Evolutionary conservation across 2,888 invertebrate species (phyloP).

Genomic region (Meghimatium bilineatum): DNA sequence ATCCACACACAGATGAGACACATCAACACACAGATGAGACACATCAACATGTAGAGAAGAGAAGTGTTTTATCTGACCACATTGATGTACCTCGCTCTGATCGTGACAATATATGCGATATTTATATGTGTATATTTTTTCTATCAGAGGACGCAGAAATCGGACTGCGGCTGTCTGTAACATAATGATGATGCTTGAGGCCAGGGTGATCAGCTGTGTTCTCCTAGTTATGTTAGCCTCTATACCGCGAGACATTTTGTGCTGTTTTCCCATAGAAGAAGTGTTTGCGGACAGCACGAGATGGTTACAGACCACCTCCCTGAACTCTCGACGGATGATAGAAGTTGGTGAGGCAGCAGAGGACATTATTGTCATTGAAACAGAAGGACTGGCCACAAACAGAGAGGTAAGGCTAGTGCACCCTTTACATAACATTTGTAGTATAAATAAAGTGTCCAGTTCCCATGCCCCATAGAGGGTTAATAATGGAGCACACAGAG

Average conservation of each 20-base stretch:
- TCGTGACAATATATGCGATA: too few species aligned
- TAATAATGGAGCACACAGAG: too few species aligned
- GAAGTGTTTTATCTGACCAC: too few species aligned
- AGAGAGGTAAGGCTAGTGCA: not conserved
- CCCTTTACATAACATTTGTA: too few species aligned
- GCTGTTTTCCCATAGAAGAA: slow-evolving; percentile 30
- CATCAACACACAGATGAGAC: too few species aligned
- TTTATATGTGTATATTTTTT: not conserved
- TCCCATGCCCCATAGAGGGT: too few species aligned
- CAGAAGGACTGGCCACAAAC: not conserved
- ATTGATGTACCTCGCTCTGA: too few species aligned
- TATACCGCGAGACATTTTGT: not conserved
- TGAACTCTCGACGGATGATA: not conserved
- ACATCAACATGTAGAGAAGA: too few species aligned
- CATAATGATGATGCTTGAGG: not conserved
- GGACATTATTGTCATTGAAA: not conserved
- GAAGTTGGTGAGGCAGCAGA: not conserved
- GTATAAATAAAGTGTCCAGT: too few species aligned
- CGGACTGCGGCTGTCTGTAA: not conserved
- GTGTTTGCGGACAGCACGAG: not conserved
- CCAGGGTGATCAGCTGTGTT: not conserved
- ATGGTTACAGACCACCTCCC: slow-evolving; percentile 18
- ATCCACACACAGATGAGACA: too few species aligned
- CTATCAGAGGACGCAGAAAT: not conserved
- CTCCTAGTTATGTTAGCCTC: not conserved